Conservation (phyloP, 2,113 vertebrate genomes). For the Leptobrachium leishanense region DNA sequence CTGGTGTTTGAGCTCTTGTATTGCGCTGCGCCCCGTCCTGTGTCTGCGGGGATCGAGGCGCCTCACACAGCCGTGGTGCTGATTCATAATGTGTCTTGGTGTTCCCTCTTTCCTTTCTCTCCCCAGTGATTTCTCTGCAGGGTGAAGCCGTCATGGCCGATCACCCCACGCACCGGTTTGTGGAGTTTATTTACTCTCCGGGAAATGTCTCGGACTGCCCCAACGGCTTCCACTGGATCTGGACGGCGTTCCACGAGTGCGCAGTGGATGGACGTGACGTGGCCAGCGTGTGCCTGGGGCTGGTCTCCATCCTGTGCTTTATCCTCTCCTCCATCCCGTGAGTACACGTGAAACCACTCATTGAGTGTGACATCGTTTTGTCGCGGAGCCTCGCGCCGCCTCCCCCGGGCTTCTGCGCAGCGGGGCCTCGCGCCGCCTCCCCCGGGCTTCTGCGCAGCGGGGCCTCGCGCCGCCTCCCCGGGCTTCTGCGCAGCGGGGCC, state of each 20-base stretch:
- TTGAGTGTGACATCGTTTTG: no score
- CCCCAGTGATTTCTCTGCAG: neutral
- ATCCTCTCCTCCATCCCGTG: constrained; percentile 86
- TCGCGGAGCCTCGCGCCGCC: no score
- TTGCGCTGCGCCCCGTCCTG: no score
- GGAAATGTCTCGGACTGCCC: constrained; percentile 79
- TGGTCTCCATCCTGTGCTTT: constrained; percentile 88
- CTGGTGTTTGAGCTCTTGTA: no score
- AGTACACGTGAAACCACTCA: constrained; percentile 66
- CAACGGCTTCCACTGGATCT: constrained; percentile 83
- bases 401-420: neutral
- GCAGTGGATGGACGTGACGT: constrained; percentile 78
- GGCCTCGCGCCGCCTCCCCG: no score
- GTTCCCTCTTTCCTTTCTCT: neutral
- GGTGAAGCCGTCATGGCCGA: neutral
- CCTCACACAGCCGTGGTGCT: no score
- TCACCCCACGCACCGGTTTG: neutral
- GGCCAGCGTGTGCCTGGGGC: constrained; percentile 80
- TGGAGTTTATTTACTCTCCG: rapidly evolving
- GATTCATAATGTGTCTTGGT: no score
- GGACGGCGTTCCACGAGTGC: constrained; percentile 79
- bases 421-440: no score
- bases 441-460: no score
- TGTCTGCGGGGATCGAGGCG: no score
- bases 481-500: no score